phyloP scores from a whole-genome alignment of 2,113 vertebrate genomes.

The Apus apus region DNA sequence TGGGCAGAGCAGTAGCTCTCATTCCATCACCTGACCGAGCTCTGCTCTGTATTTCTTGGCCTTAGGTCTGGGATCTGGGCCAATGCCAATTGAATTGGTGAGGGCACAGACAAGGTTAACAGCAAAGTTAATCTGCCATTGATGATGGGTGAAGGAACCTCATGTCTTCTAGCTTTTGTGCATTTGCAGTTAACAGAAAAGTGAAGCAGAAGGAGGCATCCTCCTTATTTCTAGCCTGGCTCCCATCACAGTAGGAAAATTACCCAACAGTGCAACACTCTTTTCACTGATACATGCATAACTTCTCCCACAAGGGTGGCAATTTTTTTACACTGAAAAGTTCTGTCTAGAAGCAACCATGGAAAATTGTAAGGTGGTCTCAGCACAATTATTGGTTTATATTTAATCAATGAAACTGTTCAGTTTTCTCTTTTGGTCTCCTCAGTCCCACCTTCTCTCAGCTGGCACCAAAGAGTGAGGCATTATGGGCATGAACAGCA shows the following conservation, averaged over 20 bases:
- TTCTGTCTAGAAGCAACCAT: background rate
- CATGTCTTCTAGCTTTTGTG: conserved; percentile 17
- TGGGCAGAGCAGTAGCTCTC: background rate
- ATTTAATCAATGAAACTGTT: background rate
- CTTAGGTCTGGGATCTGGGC: conserved; percentile 22
- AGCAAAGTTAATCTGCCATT: conserved; percentile 40
- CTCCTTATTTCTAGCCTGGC: background rate
- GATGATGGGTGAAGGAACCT: conserved; percentile 24
- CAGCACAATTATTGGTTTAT: background rate
- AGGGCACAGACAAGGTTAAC: conserved; percentile 40
- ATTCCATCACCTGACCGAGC: background rate
- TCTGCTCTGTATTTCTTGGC: background rate
- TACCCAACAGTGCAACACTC: background rate
- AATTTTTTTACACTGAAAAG: background rate
- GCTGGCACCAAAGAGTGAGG: background rate
- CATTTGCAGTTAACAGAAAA: conserved; percentile 19
- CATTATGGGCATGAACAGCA: background rate
- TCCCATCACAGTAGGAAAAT: background rate
- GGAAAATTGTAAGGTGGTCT: background rate
- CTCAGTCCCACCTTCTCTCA: background rate
- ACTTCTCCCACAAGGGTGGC: background rate
- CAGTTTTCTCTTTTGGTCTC: background rate
- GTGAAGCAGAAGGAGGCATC: background rate
- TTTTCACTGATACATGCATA: background rate
- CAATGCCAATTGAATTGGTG: conserved; percentile 33